Evolutionary conservation across 2,113 vertebrate species (phyloP), one percentile per base, ranked within the genome.

Genomic region (Callocephalon fimbriatum): DNA sequence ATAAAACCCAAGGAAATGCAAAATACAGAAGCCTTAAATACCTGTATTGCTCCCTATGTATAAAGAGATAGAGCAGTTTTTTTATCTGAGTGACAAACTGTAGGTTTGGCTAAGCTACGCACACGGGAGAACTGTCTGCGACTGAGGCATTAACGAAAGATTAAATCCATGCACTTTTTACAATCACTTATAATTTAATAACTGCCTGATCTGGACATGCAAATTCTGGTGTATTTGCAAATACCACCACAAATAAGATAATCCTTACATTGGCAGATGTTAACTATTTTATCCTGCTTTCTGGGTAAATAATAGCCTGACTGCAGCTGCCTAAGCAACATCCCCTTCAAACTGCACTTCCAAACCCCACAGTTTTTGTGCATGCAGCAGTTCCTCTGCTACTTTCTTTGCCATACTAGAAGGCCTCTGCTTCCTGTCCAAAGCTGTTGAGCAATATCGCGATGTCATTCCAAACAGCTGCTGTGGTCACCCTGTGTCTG

Each of bases 401-500:
- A 11, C 53, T 94, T 95, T 79, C 68, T 70, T 80, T 92, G 73
- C 72, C 56, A n/a, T 56, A 19, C 82, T n/a, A n/a, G n/a, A n/a
- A n/a, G 56, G 37, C 66, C 73, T 87, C 56, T 71, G 20, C 86
- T 94, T 96, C 91, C 92, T 91, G 40, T 78, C 80, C 66, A 65
- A 96, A 65, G 32, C 40, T 56, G 51, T 75, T 95, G 94, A 81
- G 88, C 73, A 75, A 56, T 70, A 81, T 58, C 5, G 2, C 37
- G 2, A 26, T 87, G 70, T 81, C 40, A 66, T 82, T 95, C 91
- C 91, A 92, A 95, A 75, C 95, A 97, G 91, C 93, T 94, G 96
- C 90, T 92, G 74, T 95, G 59, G 65, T 67, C 86, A 83, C 67
- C 95, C 73, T 90, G 38, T 93, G 91, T 86, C 96, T 96, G 93